Evolutionary conservation across 2,113 vertebrate species (phyloP).

Genomic region (Merops nubicus): DNA sequence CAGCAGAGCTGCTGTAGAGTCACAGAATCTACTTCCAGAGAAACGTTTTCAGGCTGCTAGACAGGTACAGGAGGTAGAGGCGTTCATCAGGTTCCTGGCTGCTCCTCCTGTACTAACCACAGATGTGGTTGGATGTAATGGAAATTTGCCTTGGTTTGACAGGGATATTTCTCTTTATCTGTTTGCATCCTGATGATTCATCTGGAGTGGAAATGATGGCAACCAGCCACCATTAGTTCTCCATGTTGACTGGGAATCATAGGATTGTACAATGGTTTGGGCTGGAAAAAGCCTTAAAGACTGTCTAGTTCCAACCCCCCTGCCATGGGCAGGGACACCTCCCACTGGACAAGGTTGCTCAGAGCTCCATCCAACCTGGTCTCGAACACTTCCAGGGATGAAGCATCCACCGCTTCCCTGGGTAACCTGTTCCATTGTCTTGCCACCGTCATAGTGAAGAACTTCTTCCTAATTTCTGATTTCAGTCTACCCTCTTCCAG

Average conservation of each 20-base stretch:
- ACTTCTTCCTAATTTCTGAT: too few species aligned
- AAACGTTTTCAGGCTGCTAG: background rate
- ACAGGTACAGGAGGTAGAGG: background rate
- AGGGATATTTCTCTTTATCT: background rate
- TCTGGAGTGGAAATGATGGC: background rate
- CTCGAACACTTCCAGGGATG: too few species aligned
- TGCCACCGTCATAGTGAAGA: too few species aligned
- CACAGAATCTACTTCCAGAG: background rate
- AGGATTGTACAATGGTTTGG: too few species aligned
- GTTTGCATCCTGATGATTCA: background rate
- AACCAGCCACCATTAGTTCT: background rate
- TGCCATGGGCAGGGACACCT: too few species aligned
- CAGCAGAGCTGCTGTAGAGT: fast-evolving
- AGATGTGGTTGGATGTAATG: background rate
- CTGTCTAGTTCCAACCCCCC: too few species aligned
- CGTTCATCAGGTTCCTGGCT: background rate
- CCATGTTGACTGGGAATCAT: background rate
- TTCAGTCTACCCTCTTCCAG: too few species aligned
- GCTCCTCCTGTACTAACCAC: background rate
- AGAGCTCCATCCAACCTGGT: too few species aligned
- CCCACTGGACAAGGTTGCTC: too few species aligned
- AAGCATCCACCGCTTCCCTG: too few species aligned
- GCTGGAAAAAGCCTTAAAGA: too few species aligned
- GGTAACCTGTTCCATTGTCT: too few species aligned
- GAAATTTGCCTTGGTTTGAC: background rate